Percentiles rank a stretch among this genome's conserved stretches.
These are phyloP conservation scores for Acrocephalus scirpaceus DNA, from an alignment of 2,797 vertebrate genomes.

Conservation along the genomic window DNA sequence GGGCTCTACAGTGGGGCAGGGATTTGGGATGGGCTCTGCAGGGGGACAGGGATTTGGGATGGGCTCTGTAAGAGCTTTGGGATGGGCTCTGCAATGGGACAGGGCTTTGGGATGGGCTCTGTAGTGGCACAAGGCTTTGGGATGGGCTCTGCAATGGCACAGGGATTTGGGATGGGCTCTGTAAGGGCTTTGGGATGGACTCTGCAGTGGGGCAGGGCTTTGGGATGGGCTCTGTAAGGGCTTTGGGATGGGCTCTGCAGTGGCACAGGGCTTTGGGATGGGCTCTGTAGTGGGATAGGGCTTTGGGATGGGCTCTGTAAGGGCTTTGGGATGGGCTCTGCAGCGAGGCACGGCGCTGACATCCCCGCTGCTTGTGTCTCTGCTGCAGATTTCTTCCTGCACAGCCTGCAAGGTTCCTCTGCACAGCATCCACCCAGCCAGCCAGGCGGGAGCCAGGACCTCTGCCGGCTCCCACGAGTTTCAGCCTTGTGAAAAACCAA, in stretches of 20 bases:
- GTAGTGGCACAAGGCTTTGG: too few relatives aligned
- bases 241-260: background rate
- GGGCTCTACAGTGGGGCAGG: background rate
- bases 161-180: background rate
- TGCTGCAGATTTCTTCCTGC: constrained; percentile 62
- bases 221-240: too few relatives aligned
- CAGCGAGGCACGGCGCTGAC: background rate
- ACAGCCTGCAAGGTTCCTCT: constrained; percentile 57
- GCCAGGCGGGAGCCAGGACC: constrained; percentile 21
- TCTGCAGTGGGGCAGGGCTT: too few relatives aligned
- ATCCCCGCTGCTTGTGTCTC: background rate
- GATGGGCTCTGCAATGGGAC: background rate
- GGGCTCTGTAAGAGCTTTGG: too few relatives aligned
- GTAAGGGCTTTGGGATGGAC: background rate
- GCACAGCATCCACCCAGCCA: constrained; percentile 1
- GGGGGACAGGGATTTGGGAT: background rate
- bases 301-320: background rate
- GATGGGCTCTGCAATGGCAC: background rate
- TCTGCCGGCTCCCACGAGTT: constrained; percentile 30
- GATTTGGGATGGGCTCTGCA: background rate
- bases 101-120: background rate
- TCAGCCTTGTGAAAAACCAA: background rate
- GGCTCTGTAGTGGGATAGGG: too few relatives aligned
- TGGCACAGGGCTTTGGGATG: background rate
- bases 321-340: background rate